Percentiles rank a stretch among this genome's conserved stretches.
Evolutionary conservation across 2,888 invertebrate species (phyloP).

Genomic region (Chrysotoxum bicinctum): DNA sequence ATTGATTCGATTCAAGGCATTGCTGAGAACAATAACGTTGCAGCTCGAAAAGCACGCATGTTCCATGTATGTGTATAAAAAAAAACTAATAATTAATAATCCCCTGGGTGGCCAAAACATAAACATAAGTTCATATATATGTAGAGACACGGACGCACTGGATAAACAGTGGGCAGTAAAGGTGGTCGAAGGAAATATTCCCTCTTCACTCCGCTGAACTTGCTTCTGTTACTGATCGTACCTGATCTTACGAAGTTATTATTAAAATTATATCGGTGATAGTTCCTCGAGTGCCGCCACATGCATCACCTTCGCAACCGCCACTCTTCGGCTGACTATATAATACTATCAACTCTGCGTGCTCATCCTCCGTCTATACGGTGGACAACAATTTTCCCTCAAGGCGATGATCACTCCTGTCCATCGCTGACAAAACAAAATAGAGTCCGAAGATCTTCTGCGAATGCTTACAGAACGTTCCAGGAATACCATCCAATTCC

Average conservation of each 20-base stretch:
- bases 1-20: no score
- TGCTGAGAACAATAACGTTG: background rate
- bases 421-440: slow-evolving; percentile 36
- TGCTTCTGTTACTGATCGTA: slow-evolving; percentile 35
- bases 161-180: slow-evolving; percentile 16
- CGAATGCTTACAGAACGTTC: slow-evolving; percentile 7
- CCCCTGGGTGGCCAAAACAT: slow-evolving; percentile 66
- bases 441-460: slow-evolving; percentile 31
- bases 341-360: slow-evolving; percentile 49
- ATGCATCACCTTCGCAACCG: background rate
- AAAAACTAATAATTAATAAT: slow-evolving; percentile 64
- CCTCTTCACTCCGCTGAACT: slow-evolving; percentile 29
- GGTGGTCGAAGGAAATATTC: slow-evolving; percentile 34
- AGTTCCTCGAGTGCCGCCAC: slow-evolving; percentile 38
- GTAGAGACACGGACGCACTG: background rate
- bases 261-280: slow-evolving; percentile 63
- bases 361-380: slow-evolving; percentile 36
- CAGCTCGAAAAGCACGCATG: slow-evolving; percentile 16
- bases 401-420: slow-evolving; percentile 55
- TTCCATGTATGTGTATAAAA: slow-evolving; percentile 39
- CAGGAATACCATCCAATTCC: slow-evolving; percentile 36
- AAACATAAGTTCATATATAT: background rate
- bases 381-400: slow-evolving; percentile 56
- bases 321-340: slow-evolving; percentile 36
- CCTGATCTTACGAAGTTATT: slow-evolving; percentile 45